Conservation (phyloP, 1,140 invertebrate species). For the Pseudomyrmex dendroicus region DNA sequence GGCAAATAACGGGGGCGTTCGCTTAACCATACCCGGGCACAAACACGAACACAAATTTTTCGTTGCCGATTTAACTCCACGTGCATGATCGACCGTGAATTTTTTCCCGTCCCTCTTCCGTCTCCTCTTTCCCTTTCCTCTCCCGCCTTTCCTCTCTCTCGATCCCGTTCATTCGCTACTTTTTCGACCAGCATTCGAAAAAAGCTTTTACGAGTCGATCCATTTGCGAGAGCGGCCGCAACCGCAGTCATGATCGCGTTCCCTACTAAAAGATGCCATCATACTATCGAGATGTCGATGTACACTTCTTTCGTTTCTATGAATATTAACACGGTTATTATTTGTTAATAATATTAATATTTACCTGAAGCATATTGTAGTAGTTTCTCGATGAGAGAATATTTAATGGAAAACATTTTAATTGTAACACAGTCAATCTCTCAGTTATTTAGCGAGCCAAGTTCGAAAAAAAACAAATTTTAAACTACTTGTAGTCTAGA, state of each 20-base stretch:
- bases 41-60: slow-evolving; percentile 53
- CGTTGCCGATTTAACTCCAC: slow-evolving; percentile 52
- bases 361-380: too few species aligned
- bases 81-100: slow-evolving; percentile 54
- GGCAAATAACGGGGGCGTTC: slow-evolving; percentile 31
- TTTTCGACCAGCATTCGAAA: slow-evolving; percentile 36
- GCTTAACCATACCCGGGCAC: slow-evolving; percentile 50
- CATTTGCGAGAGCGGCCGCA: slow-evolving; percentile 24
- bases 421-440: too few species aligned
- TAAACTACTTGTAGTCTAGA: too few species aligned
- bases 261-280: slow-evolving; percentile 13
- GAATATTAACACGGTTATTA: neutral
- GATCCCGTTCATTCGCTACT: slow-evolving; percentile 35
- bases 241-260: slow-evolving; percentile 15
- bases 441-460: too few species aligned
- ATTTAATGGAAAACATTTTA: too few species aligned
- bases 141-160: slow-evolving; percentile 5
- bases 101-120: slow-evolving; percentile 22
- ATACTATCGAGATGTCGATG: neutral
- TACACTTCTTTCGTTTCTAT: neutral
- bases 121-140: neutral
- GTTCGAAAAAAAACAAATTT: too few species aligned
- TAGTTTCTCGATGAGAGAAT: too few species aligned
- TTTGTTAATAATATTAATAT: too few species aligned
- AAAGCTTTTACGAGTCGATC: slow-evolving; percentile 42